Base-by-base conservation (phyloP, 2,113 vertebrate species). In the Xenopus borealis region DNA sequence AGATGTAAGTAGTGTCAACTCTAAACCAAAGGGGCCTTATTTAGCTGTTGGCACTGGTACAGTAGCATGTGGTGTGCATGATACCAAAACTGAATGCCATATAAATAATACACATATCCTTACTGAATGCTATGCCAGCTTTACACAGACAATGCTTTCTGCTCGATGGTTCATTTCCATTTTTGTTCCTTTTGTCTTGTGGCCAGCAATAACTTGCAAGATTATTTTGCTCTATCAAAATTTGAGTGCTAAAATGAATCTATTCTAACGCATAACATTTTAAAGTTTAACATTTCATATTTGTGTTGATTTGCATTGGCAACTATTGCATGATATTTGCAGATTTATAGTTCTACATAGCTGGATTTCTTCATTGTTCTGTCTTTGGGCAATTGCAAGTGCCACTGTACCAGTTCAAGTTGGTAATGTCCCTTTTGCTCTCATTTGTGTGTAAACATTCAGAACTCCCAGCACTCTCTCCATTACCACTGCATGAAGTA, bases 1-100 rank as follows among this genome's bases (percentile, higher is more conserved):
- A 80, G 87, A 91, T 90, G 89, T 90, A 85, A 79, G 81, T 79
- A 78, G 71, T 75, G 71, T 44, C 14, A 0, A 2, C 1, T 69
- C 16, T 63, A 5, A 73, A 1, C 66, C 55, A 46, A 55, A 71
- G 62, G 18, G 44, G 19, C 78, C 12, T 73, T 3, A 71, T 67
- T 72, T 66, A 72, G 40, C 75, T 84, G 23, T 81, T 67, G 83
- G 18, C 78, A 63, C 72, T 80, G 77, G 33, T 84, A 63, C 71
- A 79, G 12, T 79, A 58, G 69, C 73, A 74, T 67, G 14, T 62
- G 9, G 69, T 62, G 4, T 77, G 74, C 74, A 77, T 77, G 74
- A 57, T 55, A 46, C 30, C 44, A 70, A 27, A 55, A n/a, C 53
- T 70, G 59, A 77, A 70, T 77, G 74, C 74, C 44, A 14, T 30